Conservation (phyloP, 2,113 vertebrate species). For the Colius striatus region DNA sequence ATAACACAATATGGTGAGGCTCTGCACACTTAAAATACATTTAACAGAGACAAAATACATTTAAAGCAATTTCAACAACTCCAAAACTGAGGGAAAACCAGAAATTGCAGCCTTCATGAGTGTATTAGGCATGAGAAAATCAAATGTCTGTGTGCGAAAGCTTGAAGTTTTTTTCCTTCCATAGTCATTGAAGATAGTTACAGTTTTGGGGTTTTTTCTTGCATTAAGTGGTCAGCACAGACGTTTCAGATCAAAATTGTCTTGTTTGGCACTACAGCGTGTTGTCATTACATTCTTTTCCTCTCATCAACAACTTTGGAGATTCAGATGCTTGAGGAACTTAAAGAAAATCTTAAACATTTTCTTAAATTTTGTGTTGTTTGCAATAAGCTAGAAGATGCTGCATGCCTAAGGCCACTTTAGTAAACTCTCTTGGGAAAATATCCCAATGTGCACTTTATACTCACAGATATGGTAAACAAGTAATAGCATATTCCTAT, state of each 20-base stretch:
- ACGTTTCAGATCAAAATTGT: constrained; percentile 11
- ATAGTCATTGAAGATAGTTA: background rate
- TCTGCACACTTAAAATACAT: background rate
- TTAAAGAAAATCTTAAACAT: background rate
- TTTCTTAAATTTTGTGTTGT: background rate
- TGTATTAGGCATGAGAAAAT: background rate
- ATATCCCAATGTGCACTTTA: background rate
- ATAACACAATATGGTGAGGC: background rate
- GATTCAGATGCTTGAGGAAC: background rate
- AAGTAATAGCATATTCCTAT: background rate
- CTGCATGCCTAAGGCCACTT: background rate
- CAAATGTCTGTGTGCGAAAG: background rate
- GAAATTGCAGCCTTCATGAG: background rate
- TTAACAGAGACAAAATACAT: background rate
- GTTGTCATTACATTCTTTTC: background rate
- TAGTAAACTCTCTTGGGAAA: background rate
- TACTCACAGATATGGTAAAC: background rate
- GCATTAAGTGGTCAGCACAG: background rate
- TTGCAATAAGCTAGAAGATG: background rate
- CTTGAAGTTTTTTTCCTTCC: background rate
- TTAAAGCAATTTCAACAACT: background rate
- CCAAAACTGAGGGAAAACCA: background rate
- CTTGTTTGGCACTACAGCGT: background rate
- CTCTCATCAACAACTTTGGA: background rate
- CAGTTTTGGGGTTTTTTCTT: background rate